Evolutionary conservation across 1,140 invertebrate species (phyloP).

Genomic region (Hestina assimilis): DNA sequence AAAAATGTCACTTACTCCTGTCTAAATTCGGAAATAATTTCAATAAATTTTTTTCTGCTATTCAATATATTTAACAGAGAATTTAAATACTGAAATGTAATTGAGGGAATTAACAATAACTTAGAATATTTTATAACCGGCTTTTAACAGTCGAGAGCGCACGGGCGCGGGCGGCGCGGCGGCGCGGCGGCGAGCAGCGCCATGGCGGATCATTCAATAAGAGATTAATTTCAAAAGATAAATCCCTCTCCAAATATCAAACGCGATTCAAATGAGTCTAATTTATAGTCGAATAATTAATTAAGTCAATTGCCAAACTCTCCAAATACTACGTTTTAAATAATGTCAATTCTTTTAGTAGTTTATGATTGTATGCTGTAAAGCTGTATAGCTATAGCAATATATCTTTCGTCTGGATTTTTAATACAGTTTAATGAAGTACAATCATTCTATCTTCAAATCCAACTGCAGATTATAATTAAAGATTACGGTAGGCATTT

Average conservation of each 20-base stretch:
- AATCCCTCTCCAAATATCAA: not conserved
- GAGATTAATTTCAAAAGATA: constrained; percentile 8
- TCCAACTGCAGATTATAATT: too few relatives aligned
- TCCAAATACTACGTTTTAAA: too few relatives aligned
- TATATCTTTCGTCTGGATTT: too few relatives aligned
- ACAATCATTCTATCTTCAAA: too few relatives aligned
- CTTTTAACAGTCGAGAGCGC: not conserved
- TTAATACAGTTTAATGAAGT: too few relatives aligned
- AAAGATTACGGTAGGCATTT: too few relatives aligned
- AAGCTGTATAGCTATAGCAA: too few relatives aligned
- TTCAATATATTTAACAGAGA: not conserved
- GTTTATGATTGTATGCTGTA: too few relatives aligned
- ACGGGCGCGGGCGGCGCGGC: not conserved
- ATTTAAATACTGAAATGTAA: not conserved
- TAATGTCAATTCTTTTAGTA: too few relatives aligned
- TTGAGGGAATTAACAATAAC: not conserved
- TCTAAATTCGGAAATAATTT: too few relatives aligned
- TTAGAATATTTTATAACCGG: not conserved
- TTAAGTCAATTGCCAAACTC: not conserved
- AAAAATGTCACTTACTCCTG: too few relatives aligned
- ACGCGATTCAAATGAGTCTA: not conserved
- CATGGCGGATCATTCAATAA: constrained; percentile 1
- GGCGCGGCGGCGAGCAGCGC: not conserved
- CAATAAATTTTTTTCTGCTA: too few relatives aligned
- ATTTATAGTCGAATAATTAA: not conserved